Percentiles rank a stretch among this genome's conserved stretches.
Evolutionary conservation across 2,888 invertebrate genomes (phyloP).

Genomic region (Syrista parreyssii): DNA sequence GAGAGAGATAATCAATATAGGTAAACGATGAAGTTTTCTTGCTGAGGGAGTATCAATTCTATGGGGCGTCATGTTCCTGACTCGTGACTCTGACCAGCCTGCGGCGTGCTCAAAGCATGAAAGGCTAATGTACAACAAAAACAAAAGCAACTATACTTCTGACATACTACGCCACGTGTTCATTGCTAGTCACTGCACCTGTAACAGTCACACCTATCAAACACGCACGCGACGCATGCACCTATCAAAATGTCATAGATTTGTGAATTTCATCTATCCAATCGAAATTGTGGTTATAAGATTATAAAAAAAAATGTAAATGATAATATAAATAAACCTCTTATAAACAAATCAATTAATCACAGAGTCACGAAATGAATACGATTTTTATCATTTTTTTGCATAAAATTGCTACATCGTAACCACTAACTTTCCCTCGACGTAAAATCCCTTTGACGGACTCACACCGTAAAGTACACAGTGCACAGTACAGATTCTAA

Average conservation of each 20-base stretch:
- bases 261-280: neutral
- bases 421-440: neutral
- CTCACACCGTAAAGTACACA: neutral
- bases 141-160: slow-evolving; percentile 16
- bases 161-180: slow-evolving; percentile 23
- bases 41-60: neutral
- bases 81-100: slow-evolving; percentile 35
- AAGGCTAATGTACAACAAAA: slow-evolving; percentile 20
- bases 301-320: too few relatives aligned
- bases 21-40: neutral
- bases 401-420: neutral
- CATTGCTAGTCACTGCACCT: slow-evolving; percentile 8
- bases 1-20: neutral
- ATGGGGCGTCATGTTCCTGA: slow-evolving; percentile 26
- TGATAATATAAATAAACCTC: neutral
- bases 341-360: neutral
- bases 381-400: neutral
- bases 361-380: neutral
- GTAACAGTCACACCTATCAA: neutral
- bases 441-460: neutral
- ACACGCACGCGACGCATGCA: slow-evolving; percentile 11
- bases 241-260: slow-evolving; percentile 11
- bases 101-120: slow-evolving; percentile 35
- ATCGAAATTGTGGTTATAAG: neutral
- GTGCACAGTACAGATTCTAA: too few relatives aligned